Evolutionary conservation across 2,888 invertebrate species (phyloP).

Genomic region (Mayetiola destructor): DNA sequence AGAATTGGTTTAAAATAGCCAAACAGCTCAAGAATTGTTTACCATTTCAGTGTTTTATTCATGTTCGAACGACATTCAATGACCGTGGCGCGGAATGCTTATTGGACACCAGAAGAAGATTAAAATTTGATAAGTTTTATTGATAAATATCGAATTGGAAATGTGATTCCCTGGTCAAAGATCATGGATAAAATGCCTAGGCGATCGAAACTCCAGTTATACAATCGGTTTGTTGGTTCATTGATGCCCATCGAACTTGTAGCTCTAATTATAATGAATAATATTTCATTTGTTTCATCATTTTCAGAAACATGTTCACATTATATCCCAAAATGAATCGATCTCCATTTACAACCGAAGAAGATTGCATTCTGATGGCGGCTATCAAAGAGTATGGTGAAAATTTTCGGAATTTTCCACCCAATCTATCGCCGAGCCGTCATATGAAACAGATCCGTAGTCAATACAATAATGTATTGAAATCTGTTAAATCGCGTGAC

Average conservation of each 20-base stretch:
- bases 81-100: slow-evolving; percentile 27
- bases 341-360: slow-evolving; percentile 49
- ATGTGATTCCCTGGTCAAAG: slow-evolving; percentile 59
- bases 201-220: slow-evolving; percentile 49
- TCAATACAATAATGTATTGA: slow-evolving; percentile 41
- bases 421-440: slow-evolving; percentile 45
- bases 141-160: slow-evolving; percentile 45
- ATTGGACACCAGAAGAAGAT: slow-evolving; percentile 58
- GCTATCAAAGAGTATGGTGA: slow-evolving; percentile 46
- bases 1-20: slow-evolving; percentile 56
- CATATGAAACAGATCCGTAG: slow-evolving; percentile 45
- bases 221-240: slow-evolving; percentile 43
- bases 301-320: slow-evolving; percentile 34
- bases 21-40: slow-evolving; percentile 42
- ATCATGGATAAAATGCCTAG: slow-evolving; percentile 47
- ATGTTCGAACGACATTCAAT: slow-evolving; percentile 42
- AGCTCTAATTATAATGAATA: too few relatives aligned
- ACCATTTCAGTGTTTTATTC: slow-evolving; percentile 54
- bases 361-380: slow-evolving; percentile 49
- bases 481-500: slow-evolving; percentile 32
- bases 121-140: slow-evolving; percentile 46
- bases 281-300: too few relatives aligned
- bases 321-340: slow-evolving; percentile 38
- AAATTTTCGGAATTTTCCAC: slow-evolving; percentile 43
- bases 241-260: too few relatives aligned